phyloP scores from a whole-genome alignment of 2,888 invertebrate species.

The Lissonota sp. region DNA sequence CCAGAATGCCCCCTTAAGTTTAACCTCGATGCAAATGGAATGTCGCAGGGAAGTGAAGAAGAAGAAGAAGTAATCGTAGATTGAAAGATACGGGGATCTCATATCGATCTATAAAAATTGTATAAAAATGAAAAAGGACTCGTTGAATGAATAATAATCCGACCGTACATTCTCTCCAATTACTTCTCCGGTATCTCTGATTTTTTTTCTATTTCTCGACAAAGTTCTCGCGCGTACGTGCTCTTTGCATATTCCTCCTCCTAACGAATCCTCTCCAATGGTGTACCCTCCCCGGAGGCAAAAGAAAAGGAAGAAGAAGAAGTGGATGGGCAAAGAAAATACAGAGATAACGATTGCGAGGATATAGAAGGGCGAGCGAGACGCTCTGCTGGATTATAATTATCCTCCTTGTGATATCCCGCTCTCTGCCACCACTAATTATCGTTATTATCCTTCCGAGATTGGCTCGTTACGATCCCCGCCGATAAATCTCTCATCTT shows the following conservation, averaged over 20 bases:
- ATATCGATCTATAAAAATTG: no score
- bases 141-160: no score
- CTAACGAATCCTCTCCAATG: neutral
- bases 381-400: neutral
- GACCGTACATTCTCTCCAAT: slow-evolving; percentile 5
- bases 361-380: neutral
- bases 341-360: neutral
- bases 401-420: neutral
- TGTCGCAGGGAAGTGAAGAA: no score
- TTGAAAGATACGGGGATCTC: no score
- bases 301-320: neutral
- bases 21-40: no score
- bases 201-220: neutral
- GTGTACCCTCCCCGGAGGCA: neutral
- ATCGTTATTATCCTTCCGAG: slow-evolving; percentile 38
- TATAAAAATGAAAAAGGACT: no score
- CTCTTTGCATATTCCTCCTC: neutral
- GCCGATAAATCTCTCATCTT: slow-evolving; percentile 11
- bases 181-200: neutral
- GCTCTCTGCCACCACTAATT: slow-evolving; percentile 8
- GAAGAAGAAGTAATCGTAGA: no score
- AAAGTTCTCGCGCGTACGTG: neutral
- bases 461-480: slow-evolving; percentile 40
- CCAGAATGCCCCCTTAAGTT: no score
- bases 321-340: neutral